These are phyloP conservation scores for Cyprinus carpio DNA, from an alignment of 2,113 vertebrate genomes.

Conservation along the genomic window DNA sequence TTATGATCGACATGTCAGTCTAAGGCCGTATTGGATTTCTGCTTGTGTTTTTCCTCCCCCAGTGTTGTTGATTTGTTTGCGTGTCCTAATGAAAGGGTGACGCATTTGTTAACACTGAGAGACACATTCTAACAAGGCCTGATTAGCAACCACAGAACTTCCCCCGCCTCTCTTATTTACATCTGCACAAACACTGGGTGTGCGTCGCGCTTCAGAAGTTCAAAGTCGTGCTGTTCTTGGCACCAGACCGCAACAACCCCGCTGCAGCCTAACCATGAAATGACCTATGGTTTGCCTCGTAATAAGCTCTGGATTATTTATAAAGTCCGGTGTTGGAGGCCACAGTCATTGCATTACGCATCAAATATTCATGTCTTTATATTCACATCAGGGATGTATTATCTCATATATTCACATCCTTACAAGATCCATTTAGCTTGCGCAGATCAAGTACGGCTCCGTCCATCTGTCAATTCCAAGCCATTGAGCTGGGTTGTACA, in stretches of 20 bases:
- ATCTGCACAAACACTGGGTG: constrained; percentile 46
- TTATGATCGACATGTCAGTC: constrained; percentile 9
- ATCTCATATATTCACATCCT: constrained; percentile 5
- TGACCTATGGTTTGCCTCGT: constrained; percentile 36
- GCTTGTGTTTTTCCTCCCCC: constrained; percentile 37
- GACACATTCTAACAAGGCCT: constrained; percentile 72
- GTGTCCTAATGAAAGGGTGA: constrained; percentile 73
- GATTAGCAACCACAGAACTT: constrained; percentile 68
- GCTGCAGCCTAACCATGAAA: constrained; percentile 16
- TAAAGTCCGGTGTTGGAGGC: constrained; percentile 33
- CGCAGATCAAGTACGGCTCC: neutral
- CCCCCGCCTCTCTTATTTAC: constrained; percentile 71
- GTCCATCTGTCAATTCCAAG: constrained; percentile 8
- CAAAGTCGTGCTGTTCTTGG: constrained; percentile 19
- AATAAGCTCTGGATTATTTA: constrained; percentile 56
- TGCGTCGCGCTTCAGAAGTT: constrained; percentile 5
- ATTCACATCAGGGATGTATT: constrained; percentile 48
- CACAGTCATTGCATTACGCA: constrained; percentile 28
- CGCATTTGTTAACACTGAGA: constrained; percentile 65
- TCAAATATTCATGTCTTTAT: constrained; percentile 50
- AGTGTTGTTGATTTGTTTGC: constrained; percentile 50
- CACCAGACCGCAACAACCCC: neutral
- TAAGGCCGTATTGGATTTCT: constrained; percentile 44
- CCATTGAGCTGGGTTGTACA: neutral
- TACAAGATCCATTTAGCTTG: constrained; percentile 23